Evolutionary conservation across 2,888 invertebrate species (phyloP).

Genomic region (Dicyrtoma fusca): DNA sequence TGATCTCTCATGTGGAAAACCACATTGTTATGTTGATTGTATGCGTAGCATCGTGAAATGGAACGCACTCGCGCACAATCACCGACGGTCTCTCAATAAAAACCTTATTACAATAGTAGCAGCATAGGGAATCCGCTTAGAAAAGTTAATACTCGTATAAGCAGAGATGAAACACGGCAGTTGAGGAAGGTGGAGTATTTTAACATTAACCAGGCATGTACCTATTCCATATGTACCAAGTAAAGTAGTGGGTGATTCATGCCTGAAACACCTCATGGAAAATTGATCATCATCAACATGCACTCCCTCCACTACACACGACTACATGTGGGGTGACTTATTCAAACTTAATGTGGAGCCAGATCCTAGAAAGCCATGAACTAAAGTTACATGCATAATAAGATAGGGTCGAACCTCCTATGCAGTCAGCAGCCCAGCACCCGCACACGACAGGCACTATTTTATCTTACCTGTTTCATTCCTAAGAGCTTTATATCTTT

Average conservation of each 20-base stretch:
- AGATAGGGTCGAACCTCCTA: slow-evolving; percentile 8
- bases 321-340: slow-evolving; percentile 27
- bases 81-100: slow-evolving; percentile 26
- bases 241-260: slow-evolving; percentile 29
- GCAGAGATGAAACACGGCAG: neutral
- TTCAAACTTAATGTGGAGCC: neutral
- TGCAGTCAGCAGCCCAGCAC: neutral
- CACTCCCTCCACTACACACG: neutral
- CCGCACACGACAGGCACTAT: slow-evolving; percentile 14
- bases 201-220: too few species aligned
- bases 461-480: slow-evolving; percentile 25
- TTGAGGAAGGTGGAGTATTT: neutral
- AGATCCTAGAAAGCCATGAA: neutral
- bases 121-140: slow-evolving; percentile 10
- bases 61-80: slow-evolving; percentile 38
- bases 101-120: slow-evolving; percentile 2
- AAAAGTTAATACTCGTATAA: slow-evolving; percentile 1
- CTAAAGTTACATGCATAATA: neutral
- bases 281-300: slow-evolving; percentile 36
- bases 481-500: slow-evolving; percentile 1
- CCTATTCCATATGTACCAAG: too few species aligned
- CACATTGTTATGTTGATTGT: slow-evolving; percentile 44
- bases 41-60: slow-evolving; percentile 39
- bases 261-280: slow-evolving; percentile 33
- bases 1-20: slow-evolving; percentile 45